Evolutionary conservation across 2,797 vertebrate genomes (phyloP).

Genomic region (Schizothorax lantsangensis): DNA sequence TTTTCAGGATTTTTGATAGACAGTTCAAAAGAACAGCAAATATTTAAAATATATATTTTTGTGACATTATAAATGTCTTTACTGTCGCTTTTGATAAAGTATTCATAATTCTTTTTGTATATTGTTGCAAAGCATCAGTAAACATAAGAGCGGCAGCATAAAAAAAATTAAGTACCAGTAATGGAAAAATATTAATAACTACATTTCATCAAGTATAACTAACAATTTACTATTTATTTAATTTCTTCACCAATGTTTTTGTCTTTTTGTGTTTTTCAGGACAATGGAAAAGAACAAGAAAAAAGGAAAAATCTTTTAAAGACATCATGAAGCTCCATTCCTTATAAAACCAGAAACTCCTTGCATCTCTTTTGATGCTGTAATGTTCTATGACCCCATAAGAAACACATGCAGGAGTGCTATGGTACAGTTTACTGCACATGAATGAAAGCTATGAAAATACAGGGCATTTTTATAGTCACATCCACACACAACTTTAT

Average conservation of each 20-base stretch:
- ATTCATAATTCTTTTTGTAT: neutral
- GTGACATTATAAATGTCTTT: neutral
- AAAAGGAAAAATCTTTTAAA: constrained; percentile 85
- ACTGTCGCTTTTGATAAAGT: neutral
- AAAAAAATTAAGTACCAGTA: neutral
- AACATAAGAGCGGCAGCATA: neutral
- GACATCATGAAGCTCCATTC: constrained; percentile 6
- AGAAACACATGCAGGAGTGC: constrained; percentile 45
- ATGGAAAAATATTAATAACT: neutral
- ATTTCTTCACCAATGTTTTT: neutral
- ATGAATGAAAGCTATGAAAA: neutral
- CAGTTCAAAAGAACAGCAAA: neutral
- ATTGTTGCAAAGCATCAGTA: neutral
- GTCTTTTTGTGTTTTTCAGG: constrained; percentile 66
- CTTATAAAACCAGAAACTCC: constrained; percentile 56
- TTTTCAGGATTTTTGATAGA: neutral
- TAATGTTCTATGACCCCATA: constrained; percentile 61
- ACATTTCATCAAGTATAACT: neutral
- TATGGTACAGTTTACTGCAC: constrained; percentile 11
- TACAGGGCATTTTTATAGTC: neutral
- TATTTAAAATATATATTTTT: neutral
- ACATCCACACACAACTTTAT: constrained; percentile 21
- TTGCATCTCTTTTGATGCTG: constrained; percentile 61
- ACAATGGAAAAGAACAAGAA: constrained; percentile 89
- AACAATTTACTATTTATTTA: neutral